Conservation (phyloP, 2,113 vertebrate species). For the Oreochromis spilurus region DNA sequence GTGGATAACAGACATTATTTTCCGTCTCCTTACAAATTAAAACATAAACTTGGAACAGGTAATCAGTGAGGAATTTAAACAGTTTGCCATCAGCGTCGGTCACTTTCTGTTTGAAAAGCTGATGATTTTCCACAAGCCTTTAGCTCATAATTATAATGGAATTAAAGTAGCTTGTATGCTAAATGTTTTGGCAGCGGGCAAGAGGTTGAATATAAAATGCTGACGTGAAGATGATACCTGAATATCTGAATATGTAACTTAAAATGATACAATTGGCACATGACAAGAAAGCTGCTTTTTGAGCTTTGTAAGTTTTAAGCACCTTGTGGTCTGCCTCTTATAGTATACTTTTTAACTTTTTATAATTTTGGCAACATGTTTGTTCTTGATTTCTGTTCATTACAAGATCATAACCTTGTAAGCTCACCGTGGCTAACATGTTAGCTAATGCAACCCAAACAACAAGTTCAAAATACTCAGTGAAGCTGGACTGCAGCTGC, state of each 20-base stretch:
- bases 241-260: neutral
- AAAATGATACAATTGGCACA: neutral
- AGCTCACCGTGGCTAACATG: neutral
- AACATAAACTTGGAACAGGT: neutral
- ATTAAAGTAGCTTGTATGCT: neutral
- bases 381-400: neutral
- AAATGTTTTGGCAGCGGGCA: neutral
- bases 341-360: neutral
- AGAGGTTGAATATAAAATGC: neutral
- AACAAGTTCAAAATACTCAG: neutral
- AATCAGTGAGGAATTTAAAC: slow-evolving; percentile 27
- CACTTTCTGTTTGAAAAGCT: neutral
- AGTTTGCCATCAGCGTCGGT: neutral
- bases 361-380: neutral
- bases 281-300: neutral
- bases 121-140: neutral
- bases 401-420: neutral
- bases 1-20: neutral
- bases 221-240: neutral
- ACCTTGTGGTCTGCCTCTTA: neutral
- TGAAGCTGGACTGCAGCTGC: neutral
- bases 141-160: neutral
- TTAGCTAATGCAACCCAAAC: neutral
- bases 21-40: slow-evolving; percentile 2
- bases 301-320: neutral